A percentile compares a stretch with the other conserved stretches of the same genome.
Evolutionary conservation across 53 echinoderm and acorn worm species (phyloP).

Genomic region (Echinometra lucunter): DNA sequence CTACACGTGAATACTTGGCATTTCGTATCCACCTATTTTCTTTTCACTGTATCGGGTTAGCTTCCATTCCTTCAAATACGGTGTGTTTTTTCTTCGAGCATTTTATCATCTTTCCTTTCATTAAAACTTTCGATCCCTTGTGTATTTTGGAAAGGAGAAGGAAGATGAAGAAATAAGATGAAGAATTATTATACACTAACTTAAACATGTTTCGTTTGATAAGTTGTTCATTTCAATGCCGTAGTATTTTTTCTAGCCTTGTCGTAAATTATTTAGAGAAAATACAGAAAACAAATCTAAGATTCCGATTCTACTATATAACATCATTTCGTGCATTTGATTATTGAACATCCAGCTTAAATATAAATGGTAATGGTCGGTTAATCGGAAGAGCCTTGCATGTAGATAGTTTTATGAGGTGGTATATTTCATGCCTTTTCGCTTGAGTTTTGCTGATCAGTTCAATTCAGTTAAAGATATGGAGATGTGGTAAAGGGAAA

Average conservation of each 20-base stretch:
- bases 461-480: too few relatives aligned
- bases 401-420: background rate
- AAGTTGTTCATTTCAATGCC: background rate
- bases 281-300: too few relatives aligned
- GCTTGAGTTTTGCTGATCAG: background rate
- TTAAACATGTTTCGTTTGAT: background rate
- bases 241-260: too few relatives aligned
- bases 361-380: background rate
- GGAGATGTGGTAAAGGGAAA: too few relatives aligned
- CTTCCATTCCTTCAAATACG: background rate
- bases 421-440: background rate
- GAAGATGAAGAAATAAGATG: background rate
- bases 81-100: background rate
- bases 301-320: background rate
- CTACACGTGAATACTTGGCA: background rate
- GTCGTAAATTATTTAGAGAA: background rate
- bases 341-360: background rate
- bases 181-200: background rate
- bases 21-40: background rate
- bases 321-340: background rate
- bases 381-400: background rate
- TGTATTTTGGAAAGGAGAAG: background rate
- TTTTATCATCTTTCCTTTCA: background rate
- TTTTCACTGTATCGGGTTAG: background rate
- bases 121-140: background rate